Evolutionary conservation across 2,888 invertebrate genomes (phyloP).

Genomic region (Aleiodes testaceus): DNA sequence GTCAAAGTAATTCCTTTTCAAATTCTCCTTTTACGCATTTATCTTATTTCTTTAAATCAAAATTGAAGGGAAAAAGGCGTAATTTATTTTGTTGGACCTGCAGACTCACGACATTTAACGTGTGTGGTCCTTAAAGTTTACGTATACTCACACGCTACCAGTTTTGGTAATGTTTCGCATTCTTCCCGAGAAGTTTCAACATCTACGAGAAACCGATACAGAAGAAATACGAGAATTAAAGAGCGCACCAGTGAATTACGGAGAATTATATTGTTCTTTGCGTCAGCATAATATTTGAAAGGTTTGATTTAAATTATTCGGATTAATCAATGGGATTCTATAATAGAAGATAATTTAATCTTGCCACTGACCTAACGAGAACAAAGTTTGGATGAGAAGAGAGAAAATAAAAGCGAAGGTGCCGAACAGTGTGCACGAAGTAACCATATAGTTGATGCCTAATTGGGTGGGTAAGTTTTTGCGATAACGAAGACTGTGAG

Average conservation of each 20-base stretch:
- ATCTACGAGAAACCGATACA: constrained; percentile 23
- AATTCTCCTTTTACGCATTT: constrained; percentile 17
- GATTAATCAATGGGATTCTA: neutral
- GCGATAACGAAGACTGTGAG: constrained; percentile 35
- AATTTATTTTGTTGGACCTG: constrained; percentile 1
- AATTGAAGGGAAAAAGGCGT: constrained; percentile 9
- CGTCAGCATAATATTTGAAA: constrained; percentile 15
- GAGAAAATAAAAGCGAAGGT: constrained; percentile 24
- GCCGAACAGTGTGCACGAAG: constrained; percentile 25
- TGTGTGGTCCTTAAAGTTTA: constrained; percentile 50
- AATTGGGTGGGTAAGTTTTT: constrained; percentile 47
- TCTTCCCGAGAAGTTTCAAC: constrained; percentile 51
- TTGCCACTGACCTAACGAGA: constrained; percentile 12
- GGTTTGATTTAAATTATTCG: neutral
- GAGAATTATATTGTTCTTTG: constrained; percentile 42
- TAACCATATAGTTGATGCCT: constrained; percentile 43
- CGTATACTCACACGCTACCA: constrained; percentile 51
- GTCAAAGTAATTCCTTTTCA: neutral
- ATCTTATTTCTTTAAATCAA: constrained; percentile 20
- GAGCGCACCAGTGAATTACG: constrained; percentile 38
- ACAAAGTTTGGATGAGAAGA: constrained; percentile 3
- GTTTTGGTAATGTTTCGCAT: constrained; percentile 56
- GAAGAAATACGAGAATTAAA: constrained; percentile 7
- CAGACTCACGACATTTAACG: constrained; percentile 42
- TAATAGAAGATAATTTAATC: neutral